Base-by-base conservation (phyloP, 1,140 invertebrate species). In the Drosophila paulistorum region DNA sequence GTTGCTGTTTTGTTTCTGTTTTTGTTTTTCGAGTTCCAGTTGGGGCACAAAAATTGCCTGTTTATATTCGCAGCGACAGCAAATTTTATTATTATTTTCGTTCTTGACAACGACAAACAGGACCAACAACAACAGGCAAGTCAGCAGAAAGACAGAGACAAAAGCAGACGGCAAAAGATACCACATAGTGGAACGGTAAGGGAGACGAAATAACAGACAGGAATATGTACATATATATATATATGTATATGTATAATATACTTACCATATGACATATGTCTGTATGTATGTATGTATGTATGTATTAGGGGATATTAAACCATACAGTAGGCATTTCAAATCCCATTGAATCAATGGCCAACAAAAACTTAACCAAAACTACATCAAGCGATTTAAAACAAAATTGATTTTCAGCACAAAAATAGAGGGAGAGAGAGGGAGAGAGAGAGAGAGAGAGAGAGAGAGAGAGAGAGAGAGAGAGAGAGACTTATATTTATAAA, bases 11-110 rank as follows among this genome's bases (percentile, higher is more conserved):
- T 20, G 35, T 20, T 45, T 45, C 1, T 45, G n/a, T 48, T 48
- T 51, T 51, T 23, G 17, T 81, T 86, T 80, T 85, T 77, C 67
- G 54, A 65, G 68, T 75, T 65, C 17, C 45, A 58, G 69, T 64
- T 67, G 68, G 23, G 65, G 69, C 70, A 82, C 83, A 82, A 82
- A 87, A 86, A 86, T 87, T 86, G 83, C 83, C 83, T 86, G 82
- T 86, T 86, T 86, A 86, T 86, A 87, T 86, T 86, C 83, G 83
- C 83, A 86, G 83, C 79, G 83, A 86, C 83, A 86, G 83, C 83
- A 87, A 86, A 82, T 86, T 86, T 86, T 86, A 86, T 86, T 86
- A 87, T 82, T 82, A 86, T 87, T 86, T 86, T 86, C 82, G 79
- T 86, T 87, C 72, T 82, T 86, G 83, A 86, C 82, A 86, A 87